These are phyloP conservation scores for Spodoptera littoralis DNA, from an alignment of 2,888 invertebrate species.

Conservation along the genomic window DNA sequence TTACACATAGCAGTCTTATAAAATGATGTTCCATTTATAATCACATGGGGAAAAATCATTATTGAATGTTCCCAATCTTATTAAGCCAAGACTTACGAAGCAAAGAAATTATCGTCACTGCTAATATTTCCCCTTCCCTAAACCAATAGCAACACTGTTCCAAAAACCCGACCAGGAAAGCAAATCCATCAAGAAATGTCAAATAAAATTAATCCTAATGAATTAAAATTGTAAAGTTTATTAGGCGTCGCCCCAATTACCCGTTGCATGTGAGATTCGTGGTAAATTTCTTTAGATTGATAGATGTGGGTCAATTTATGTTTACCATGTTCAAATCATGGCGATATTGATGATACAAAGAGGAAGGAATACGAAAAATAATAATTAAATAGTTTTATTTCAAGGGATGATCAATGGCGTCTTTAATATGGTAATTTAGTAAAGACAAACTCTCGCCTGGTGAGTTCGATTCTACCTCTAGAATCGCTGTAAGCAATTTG, in stretches of 20 bases:
- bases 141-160: conserved; percentile 10
- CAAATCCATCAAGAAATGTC: conserved; percentile 24
- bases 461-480: no score
- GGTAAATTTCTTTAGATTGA: conserved; percentile 54
- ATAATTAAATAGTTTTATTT: no score
- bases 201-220: conserved; percentile 27
- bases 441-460: no score
- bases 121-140: background rate
- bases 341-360: background rate
- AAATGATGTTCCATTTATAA: no score
- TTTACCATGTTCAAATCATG: background rate
- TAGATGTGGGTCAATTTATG: conserved; percentile 56
- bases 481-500: no score
- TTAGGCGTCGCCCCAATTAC: conserved; percentile 27
- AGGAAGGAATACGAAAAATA: no score
- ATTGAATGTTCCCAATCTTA: no score
- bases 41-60: no score
- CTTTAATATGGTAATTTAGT: no score
- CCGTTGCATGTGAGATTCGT: conserved; percentile 47
- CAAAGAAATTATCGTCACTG: background rate
- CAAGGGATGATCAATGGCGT: no score
- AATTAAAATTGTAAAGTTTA: conserved; percentile 16
- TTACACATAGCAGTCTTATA: no score
- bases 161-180: conserved; percentile 3
- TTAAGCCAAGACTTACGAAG: no score